These are phyloP conservation scores for Pseudochirops corinnae DNA, from an alignment of 2,797 vertebrate genomes.

Conservation along the genomic window DNA sequence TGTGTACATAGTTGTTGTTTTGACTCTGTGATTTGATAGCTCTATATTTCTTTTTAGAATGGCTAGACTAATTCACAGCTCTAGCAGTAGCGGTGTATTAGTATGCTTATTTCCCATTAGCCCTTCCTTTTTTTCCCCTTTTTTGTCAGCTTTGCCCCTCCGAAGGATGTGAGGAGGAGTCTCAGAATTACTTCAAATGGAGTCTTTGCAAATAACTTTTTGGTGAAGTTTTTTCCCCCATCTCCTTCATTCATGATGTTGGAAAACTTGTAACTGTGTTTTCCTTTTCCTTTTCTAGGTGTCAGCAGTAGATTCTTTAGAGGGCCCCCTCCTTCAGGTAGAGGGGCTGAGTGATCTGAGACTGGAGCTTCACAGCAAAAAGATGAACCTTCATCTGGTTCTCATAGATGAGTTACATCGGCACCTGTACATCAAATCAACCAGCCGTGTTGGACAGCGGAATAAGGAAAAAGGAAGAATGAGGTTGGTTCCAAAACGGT, in stretches of 20 bases:
- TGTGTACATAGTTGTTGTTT: not conserved
- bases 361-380: conserved; percentile 97
- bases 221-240: not conserved
- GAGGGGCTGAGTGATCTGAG: conserved; percentile 97
- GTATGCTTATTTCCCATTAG: not conserved
- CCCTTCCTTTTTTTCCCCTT: not conserved
- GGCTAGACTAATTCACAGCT: not conserved
- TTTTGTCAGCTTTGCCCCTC: not conserved
- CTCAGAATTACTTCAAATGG: not conserved
- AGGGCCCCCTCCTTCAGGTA: conserved; percentile 95
- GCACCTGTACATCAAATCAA: conserved; percentile 98
- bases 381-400: conserved; percentile 97
- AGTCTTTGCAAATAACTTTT: not conserved
- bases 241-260: not conserved
- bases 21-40: not conserved
- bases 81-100: not conserved
- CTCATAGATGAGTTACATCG: conserved; percentile 97
- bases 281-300: conserved; percentile 86
- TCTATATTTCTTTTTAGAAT: not conserved
- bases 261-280: not conserved
- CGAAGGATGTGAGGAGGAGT: not conserved
- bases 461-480: conserved; percentile 89
- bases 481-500: conserved; percentile 76
- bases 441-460: conserved; percentile 91
- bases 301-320: conserved; percentile 94